phyloP scores from a whole-genome alignment of 2,113 vertebrate species.

The Ailuropoda melanoleuca region DNA sequence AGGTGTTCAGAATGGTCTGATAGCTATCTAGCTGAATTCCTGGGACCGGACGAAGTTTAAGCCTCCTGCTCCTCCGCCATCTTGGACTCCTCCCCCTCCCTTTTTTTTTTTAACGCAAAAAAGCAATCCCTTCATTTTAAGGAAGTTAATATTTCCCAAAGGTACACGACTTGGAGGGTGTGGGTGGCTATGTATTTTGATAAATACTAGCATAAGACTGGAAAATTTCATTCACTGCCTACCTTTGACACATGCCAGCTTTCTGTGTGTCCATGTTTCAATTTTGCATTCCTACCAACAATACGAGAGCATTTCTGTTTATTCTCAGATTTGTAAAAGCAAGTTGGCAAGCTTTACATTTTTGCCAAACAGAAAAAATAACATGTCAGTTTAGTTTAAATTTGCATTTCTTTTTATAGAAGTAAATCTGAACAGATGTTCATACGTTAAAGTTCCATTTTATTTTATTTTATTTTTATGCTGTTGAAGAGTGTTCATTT shows the following conservation, averaged over 20 bases:
- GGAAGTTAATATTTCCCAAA: conserved; percentile 65
- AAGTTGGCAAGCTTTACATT: not conserved
- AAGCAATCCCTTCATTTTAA: conserved; percentile 31
- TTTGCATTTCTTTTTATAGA: not conserved
- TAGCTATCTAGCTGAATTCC: too few species aligned
- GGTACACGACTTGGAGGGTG: not conserved
- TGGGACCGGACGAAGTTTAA: too few species aligned
- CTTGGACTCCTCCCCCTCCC: too few species aligned
- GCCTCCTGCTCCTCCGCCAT: too few species aligned
- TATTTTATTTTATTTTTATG: not conserved
- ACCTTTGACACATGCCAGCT: not conserved
- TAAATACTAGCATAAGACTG: conserved; percentile 49
- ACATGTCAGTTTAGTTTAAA: not conserved
- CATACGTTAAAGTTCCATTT: not conserved
- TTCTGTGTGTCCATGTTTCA: not conserved
- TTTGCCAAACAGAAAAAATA: not conserved
- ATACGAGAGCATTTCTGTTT: not conserved
- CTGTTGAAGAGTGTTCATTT: not conserved
- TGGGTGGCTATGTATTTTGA: conserved; percentile 48
- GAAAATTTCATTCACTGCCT: conserved; percentile 29
- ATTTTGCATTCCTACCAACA: not conserved
- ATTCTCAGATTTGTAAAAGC: not conserved
- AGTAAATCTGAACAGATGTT: not conserved
- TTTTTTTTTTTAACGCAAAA: conserved; percentile 61
- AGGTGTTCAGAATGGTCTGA: too few species aligned